Percentiles rank a stretch among this genome's conserved stretches.
Conservation (phyloP, 2,113 vertebrate genomes). For the western clawed frog (Xenopus tropicalis) region UCB_Xtro_10.0 CM004450.2:99199501-99200000, state of each 20-base stretch:
- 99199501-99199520: no score
- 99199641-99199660: no score
- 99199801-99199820: constrained; percentile 37
- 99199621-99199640: no score
- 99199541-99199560: no score
- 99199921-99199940: constrained; percentile 30
- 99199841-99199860: constrained; percentile 36
- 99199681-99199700: no score
- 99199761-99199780: constrained; percentile 2
- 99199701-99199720: no score
- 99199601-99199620: no score
- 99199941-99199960: constrained; percentile 32
- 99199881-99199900: constrained; percentile 36
- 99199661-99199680: no score
- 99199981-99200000: constrained; percentile 11
- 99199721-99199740: neutral
- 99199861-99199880: constrained; percentile 38
- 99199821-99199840: constrained; percentile 31
- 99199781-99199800: constrained; percentile 33
- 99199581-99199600: no score
- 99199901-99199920: constrained; percentile 25
- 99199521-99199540: no score
- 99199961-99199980: constrained; percentile 17
- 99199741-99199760: constrained; percentile 5
- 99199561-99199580: no score